A percentile compares a stretch with the other conserved stretches of the same genome.
phyloP scores from a whole-genome alignment of 2,888 invertebrate genomes.

The Bombylius major region DNA sequence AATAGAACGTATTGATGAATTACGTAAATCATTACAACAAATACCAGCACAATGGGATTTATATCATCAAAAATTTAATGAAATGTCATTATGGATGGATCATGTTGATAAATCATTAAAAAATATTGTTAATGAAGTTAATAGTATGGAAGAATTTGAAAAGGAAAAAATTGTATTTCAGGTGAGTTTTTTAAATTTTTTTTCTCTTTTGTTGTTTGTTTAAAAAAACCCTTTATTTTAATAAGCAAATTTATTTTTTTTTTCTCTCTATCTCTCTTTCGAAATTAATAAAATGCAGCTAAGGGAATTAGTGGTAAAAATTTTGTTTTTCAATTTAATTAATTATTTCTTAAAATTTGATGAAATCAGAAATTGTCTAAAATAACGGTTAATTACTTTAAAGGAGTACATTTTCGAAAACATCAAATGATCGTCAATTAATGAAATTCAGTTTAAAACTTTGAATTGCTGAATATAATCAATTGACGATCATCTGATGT shows the following conservation, averaged over 20 bases:
- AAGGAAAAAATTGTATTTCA: slow-evolving; percentile 79
- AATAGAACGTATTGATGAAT: slow-evolving; percentile 54
- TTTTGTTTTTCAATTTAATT: background rate
- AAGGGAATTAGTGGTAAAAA: slow-evolving; percentile 39
- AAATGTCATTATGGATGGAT: slow-evolving; percentile 86
- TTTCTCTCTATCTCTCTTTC: no score
- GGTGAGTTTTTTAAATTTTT: slow-evolving; percentile 40
- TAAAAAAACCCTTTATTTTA: no score
- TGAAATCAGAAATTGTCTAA: no score
- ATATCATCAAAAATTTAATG: slow-evolving; percentile 66
- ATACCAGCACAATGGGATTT: slow-evolving; percentile 86
- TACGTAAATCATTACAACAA: slow-evolving; percentile 62
- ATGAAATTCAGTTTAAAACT: no score
- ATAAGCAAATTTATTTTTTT: no score
- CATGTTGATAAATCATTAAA: slow-evolving; percentile 71
- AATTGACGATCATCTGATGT: no score
- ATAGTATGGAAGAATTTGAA: slow-evolving; percentile 81
- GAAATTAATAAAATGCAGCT: slow-evolving; percentile 27
- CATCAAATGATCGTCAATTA: no score
- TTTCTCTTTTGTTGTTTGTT: no score
- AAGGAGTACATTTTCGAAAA: no score
- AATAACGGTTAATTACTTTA: no score
- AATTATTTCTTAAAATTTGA: no score
- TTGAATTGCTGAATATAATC: no score
- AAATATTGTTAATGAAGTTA: slow-evolving; percentile 71